Evolutionary conservation across 2,797 vertebrate species (phyloP), one percentile per base, ranked within the genome.

Genomic region (Mormyrops boulengeri): DNA sequence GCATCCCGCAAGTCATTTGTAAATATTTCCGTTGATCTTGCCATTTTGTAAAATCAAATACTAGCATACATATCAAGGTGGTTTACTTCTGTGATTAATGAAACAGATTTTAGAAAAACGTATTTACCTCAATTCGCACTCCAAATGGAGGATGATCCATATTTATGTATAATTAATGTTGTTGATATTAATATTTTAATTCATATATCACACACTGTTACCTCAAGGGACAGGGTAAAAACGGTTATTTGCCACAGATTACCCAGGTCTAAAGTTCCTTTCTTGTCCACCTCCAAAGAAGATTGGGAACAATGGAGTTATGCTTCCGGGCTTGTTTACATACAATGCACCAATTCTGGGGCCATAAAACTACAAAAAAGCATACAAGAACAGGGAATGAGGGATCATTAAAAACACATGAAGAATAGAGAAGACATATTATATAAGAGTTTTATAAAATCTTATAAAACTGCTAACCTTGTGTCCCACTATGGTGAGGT

Each of bases 211-310:
- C 69, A 77, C 69, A 77, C 69, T 77, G 69, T 4, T 77, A 77
- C 34, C 30, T 77, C 62, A 69, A 12, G 26, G 62, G 62, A 34
- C 26, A 66, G 26, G 62, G 62, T 69, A 84, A 84, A 47, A 50
- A 90, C 1, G 93, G 89, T 55, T 90, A 7, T 62, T 14, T 85
- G 4, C 19, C 4, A 19, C 4, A 2, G 88, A 93, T 95, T 96
- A 99, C 99, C 99, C 99, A 0, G 99, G 97, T 91, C 99, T 96
- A 94, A 98, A 98, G 90, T 94, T 97, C 91, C 96, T 95, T 91
- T 99, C 98, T 90, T 99, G 99, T 89, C 98, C 98, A 19, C 99
- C 99, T 93, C 99, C 99, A 0, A 97, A 97, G 91, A 99, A 92
- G 96, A 99, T 94, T 0, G 98, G 97, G 91, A 96, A 92, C 90